These are phyloP conservation scores for Ormyrus pomaceus DNA, from an alignment of 2,888 invertebrate species.

Conservation along the genomic window DNA sequence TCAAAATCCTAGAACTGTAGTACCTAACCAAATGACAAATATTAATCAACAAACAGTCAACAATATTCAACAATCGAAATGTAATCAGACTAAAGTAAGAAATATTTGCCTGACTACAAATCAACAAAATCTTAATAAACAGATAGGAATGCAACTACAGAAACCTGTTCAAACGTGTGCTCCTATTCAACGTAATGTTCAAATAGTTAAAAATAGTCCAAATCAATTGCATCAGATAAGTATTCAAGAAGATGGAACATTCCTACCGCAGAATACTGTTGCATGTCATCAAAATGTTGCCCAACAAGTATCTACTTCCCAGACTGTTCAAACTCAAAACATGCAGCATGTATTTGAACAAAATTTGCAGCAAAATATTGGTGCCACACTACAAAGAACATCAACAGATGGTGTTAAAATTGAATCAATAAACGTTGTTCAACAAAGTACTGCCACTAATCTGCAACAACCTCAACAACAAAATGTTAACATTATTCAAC, in stretches of 20 bases:
- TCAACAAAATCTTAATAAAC: conserved; percentile 59
- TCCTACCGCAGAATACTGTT: conserved; percentile 62
- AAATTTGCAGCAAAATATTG: conserved; percentile 67
- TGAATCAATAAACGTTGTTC: conserved; percentile 60
- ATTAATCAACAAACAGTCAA: conserved; percentile 56
- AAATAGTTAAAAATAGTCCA: conserved; percentile 66
- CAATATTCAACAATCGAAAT: conserved; percentile 60
- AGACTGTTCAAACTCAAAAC: conserved; percentile 69
- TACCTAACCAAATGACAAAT: conserved; percentile 31
- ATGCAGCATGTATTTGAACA: conserved; percentile 71
- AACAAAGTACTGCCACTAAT: conserved; percentile 65
- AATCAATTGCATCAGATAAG: conserved; percentile 63
- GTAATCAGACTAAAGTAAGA: conserved; percentile 56
- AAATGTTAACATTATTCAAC: conserved; percentile 67
- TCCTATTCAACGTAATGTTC: conserved; percentile 64
- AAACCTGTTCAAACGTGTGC: conserved; percentile 60
- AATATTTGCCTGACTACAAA: conserved; percentile 53
- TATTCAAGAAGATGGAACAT: conserved; percentile 62
- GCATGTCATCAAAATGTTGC: conserved; percentile 69
- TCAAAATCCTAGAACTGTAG: conserved; percentile 26
- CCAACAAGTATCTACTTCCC: conserved; percentile 69
- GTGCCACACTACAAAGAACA: conserved; percentile 53
- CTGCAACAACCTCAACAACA: conserved; percentile 67
- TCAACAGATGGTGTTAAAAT: conserved; percentile 59
- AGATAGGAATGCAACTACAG: conserved; percentile 54